Evolutionary conservation across 2,797 vertebrate genomes (phyloP).

Genomic region (Pachyuromys duprasi): DNA sequence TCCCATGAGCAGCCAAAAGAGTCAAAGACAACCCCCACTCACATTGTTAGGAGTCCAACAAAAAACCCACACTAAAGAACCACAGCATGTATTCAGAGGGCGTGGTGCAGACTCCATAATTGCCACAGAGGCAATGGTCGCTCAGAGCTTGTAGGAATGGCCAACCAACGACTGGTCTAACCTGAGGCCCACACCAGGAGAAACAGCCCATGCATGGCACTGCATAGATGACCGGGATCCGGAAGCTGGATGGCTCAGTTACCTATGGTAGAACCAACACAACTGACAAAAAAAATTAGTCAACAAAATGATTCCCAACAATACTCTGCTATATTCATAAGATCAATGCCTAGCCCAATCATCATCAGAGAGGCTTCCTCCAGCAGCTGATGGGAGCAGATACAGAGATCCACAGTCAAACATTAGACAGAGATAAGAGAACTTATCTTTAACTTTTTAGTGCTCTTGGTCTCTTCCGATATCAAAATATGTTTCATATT

Average conservation of each 20-base stretch:
- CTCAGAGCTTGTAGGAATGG: too few relatives aligned
- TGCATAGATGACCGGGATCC: neutral
- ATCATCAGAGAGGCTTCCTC: neutral
- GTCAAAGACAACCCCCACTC: neutral
- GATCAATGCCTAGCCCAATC: neutral
- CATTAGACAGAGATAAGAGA: neutral
- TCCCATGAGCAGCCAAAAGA: neutral
- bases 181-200: neutral
- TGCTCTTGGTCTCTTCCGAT: slow-evolving; percentile 24
- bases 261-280: neutral
- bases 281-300: neutral
- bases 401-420: neutral
- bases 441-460: neutral
- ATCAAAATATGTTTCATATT: slow-evolving; percentile 22
- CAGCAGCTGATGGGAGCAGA: neutral
- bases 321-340: neutral
- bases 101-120: too few relatives aligned
- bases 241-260: neutral
- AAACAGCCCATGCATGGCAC: neutral
- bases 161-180: too few relatives aligned
- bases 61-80: neutral
- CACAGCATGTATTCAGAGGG: neutral
- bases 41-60: neutral
- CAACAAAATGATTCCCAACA: neutral
- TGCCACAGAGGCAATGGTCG: too few relatives aligned